Evolutionary conservation across 2,888 invertebrate species (phyloP), one percentile per base, ranked within the genome.

Genomic region (Pherbina coryleti): DNA sequence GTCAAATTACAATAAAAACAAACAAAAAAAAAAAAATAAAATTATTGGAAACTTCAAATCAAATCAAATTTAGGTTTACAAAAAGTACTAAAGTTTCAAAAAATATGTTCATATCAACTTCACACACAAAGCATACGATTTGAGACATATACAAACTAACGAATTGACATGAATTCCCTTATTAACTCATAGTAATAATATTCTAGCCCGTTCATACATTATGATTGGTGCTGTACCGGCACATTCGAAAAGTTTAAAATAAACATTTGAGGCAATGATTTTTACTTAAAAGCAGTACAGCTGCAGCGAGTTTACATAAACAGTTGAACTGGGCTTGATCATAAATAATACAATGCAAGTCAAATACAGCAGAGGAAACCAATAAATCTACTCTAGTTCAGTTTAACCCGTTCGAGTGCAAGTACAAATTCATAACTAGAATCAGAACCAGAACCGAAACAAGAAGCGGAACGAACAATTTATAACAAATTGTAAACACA

Each of bases 331-430:
- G 37, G 55, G 60, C 22, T 28, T 57, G 14, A 17, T 17, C 72
- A 62, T 62, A 73, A 73, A 72, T 73, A 62, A 73, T 73, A 62
- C 44, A 73, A 44, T 62, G n/a, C 28, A 49, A 73, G 60, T 73
- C 73, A 73, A 53, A 25, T 49, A 25, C 73, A 62, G 14, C 11
- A 44, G 28, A 62, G 22, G 60, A 73, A 73, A 73, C 73, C 62
- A 73, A 73, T 73, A 73, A 73, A 60, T 73, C 62, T 73, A 28
- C 60, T 62, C 22, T 44, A 62, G 28, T 73, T 62, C 62, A 73
- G 3, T 62, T 73, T 25, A 62, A 62, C 28, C 37, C 62, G 9
- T 2, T 55, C 8, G n/a, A 31, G 17, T 34, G 34, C 17, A 64
- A 64, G 28, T 34, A 64, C n/a, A 34, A 19, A n/a, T 28, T 9